phyloP scores from a whole-genome alignment of 1,140 invertebrate species.

The Panagrolaimus sp. region DNA sequence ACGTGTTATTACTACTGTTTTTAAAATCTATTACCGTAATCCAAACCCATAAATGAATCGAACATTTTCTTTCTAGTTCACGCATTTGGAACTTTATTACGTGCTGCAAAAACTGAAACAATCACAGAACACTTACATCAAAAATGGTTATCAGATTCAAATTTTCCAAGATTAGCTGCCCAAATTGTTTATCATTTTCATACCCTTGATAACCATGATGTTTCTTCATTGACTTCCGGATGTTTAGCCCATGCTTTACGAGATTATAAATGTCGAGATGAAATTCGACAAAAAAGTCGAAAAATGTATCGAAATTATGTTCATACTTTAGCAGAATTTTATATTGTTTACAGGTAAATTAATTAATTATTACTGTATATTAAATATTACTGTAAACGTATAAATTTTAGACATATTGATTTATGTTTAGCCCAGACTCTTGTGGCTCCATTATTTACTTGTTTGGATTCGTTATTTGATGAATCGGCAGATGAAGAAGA shows the following conservation, averaged over 20 bases:
- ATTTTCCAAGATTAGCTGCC: not conserved
- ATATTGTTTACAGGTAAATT: conserved; percentile 17
- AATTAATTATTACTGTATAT: not conserved
- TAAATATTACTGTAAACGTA: no score
- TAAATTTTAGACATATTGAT: conserved; percentile 12
- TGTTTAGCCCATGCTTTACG: not conserved
- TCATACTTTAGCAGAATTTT: not conserved
- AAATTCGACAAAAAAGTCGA: not conserved
- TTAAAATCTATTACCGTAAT: no score
- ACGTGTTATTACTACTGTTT: no score
- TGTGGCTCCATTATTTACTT: conserved; percentile 3
- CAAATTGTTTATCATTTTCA: conserved; percentile 16
- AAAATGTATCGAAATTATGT: conserved; percentile 8
- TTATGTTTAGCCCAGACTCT: conserved; percentile 1
- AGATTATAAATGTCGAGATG: conserved; percentile 4
- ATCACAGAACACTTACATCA: conserved; percentile 13
- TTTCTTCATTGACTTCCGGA: conserved; percentile 1
- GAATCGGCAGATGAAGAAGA: not conserved
- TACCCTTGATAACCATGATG: conserved; percentile 1
- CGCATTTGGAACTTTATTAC: conserved; percentile 2
- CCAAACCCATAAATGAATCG: no score
- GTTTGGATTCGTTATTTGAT: conserved; percentile 7
- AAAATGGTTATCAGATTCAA: conserved; percentile 14
- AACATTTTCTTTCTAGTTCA: not conserved
- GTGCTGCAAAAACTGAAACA: not conserved